phyloP scores from a whole-genome alignment of 2,113 vertebrate species.

The Microcebus griseorufus region DNA sequence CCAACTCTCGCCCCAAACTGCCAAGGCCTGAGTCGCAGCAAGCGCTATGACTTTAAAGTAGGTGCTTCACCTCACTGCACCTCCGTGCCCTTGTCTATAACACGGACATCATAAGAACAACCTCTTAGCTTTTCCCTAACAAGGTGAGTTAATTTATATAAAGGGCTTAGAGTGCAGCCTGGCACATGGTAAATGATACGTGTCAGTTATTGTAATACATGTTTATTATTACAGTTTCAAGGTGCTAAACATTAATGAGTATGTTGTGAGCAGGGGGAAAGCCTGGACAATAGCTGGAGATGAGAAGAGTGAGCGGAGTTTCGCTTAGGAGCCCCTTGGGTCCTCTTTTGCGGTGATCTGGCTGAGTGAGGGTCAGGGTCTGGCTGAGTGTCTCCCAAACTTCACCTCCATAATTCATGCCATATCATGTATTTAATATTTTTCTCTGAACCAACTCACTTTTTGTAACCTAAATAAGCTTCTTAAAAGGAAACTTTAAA shows the following conservation, averaged over 20 bases:
- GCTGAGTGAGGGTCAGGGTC: not conserved
- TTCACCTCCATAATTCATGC: not conserved
- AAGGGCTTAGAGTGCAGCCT: not conserved
- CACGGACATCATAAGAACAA: not conserved
- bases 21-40: not conserved
- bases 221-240: not conserved
- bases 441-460: not conserved
- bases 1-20: not conserved
- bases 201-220: not conserved
- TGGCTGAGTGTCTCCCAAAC: not conserved
- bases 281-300: not conserved
- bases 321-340: not conserved
- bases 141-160: not conserved
- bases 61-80: not conserved
- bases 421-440: not conserved
- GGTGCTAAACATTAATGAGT: not conserved
- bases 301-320: not conserved
- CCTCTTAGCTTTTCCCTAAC: not conserved
- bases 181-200: not conserved
- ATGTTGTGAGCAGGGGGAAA: not conserved
- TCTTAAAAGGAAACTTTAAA: constrained; percentile 37
- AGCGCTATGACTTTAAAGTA: not conserved
- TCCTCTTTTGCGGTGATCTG: not conserved
- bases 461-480: constrained; percentile 35
- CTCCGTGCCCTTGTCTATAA: not conserved